Conservation (phyloP, 2,888 invertebrate species). For the Ophion costatus region DNA sequence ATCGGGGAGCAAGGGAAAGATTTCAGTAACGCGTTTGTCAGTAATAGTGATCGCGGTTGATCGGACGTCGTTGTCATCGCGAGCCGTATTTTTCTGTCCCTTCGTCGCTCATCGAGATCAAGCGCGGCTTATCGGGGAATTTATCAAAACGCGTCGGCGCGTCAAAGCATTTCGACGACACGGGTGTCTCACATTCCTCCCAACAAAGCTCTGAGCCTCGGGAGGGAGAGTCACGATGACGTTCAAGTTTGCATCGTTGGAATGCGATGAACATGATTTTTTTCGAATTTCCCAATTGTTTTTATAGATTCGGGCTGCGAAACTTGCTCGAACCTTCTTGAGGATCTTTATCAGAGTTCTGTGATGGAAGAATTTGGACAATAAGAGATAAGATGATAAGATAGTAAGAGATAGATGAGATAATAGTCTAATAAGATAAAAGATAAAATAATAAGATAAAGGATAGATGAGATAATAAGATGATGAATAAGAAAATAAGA, state of each 20-base stretch:
- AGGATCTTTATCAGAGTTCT: too few species aligned
- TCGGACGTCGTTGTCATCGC: not conserved
- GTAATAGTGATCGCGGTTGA: constrained; percentile 5
- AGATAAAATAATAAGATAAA: too few species aligned
- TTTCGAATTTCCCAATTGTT: too few species aligned
- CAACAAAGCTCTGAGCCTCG: not conserved
- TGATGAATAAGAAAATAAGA: too few species aligned
- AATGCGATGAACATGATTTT: too few species aligned
- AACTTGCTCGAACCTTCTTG: not conserved
- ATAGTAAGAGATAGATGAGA: too few species aligned
- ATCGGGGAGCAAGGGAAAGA: not conserved
- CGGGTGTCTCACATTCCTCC: not conserved
- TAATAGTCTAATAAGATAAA: too few species aligned
- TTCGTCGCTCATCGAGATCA: not conserved
- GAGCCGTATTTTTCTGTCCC: not conserved
- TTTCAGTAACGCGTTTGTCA: not conserved
- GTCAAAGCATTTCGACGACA: constrained; percentile 6
- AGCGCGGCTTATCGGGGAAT: constrained; percentile 5
- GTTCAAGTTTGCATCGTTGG: too few species aligned
- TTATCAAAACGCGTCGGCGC: constrained; percentile 15
- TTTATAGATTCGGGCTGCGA: not conserved
- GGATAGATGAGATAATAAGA: too few species aligned
- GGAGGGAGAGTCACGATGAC: not conserved
- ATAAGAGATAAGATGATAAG: too few species aligned
- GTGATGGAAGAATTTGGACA: too few species aligned